Evolutionary conservation across 2,888 invertebrate species (phyloP), one percentile per base, ranked within the genome.

Genomic region (Drosophila picticornis): DNA sequence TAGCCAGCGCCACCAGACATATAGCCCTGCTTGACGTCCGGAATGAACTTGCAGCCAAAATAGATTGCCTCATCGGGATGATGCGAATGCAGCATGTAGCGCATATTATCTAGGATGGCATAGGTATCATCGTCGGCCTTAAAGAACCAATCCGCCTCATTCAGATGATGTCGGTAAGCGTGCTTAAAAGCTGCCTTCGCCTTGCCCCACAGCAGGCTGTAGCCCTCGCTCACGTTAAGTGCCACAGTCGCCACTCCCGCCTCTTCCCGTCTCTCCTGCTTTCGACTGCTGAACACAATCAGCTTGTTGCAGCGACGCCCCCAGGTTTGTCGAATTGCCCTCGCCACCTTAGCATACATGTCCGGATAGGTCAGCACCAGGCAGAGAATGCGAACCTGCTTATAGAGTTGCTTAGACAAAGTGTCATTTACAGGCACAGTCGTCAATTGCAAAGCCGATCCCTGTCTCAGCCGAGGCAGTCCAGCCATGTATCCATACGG

Each of bases 51-150:
- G 91, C 98, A 98, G 0, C 98, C 98, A 91, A 97, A 99, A 93
- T 97, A 98, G 1, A 98, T 94, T 0, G 98, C 96, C 3, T 96
- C 95, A 0, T 94, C 94, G 1, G 96, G 94, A 84, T 96, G 95
- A 91, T 97, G 95, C 0, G 96, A 94, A 4, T 95, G 94, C 22
- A 99, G 93, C 96, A 99, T 96, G 87, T 96, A 97, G 13, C 99
- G 95, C 27, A 99, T 94, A 93, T 99, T 99, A 93, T 99, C 99
- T 51, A 99, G 95, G 25, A 99, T 95, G 10, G 99, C 97, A 93
- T 98, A 99, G 98, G 99, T 99, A 91, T 99, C 99, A 93, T 99
- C 99, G 90, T 99, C 99, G n/a, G 99, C 99, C 93, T 99, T 99
- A 90, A 99, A 94, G 93, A 99, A 99, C 98, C 98, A 99, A 93